Base-by-base conservation (phyloP, 2,797 vertebrate genomes). In the Echiichthys vipera region DNA sequence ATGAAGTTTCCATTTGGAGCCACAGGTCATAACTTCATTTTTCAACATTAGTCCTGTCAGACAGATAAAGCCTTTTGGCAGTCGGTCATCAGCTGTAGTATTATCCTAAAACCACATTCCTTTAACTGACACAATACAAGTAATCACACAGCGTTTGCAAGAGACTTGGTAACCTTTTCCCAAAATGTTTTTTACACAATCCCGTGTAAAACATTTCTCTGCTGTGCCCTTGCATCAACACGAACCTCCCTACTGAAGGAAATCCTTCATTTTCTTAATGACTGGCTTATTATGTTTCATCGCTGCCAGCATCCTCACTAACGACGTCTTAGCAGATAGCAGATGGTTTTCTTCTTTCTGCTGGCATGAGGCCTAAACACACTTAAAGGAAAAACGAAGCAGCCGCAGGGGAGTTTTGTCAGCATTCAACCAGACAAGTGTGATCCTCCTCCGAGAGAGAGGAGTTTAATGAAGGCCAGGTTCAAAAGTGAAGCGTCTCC, bases 271-370 rank as follows among this genome's bases (percentile, higher is more conserved):
- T 67, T 83, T 63, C 71, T 58, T 83, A 84, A 82, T 71, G 72
- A 84, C 65, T 24, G 47, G 70, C 68, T 77, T 51, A 58, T 84
- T 65, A 46, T 42, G 71, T 70, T 75, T 30, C 68, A 39, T 57
- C 14, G 29, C 85, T 76, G 72, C 67, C 84, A 73, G 80, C 83
- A 12, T 78, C 75, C 32, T 75, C 56, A 0, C 78, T 78, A 70
- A 74, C 63, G n/a, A 50, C 72, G 37, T 69, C 34, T 47, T 20
- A 75, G 83, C 81, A 84, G 69, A 83, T 50, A 84, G 82, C 86
- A 92, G 88, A 88, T 90, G 87, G 83, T 85, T 85, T 63, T 65
- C 69, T 63, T 84, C 78, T 50, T 76, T 67, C 73, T 62, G 77
- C 79, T 89, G 87, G 84, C 87, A 8, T 55, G 66, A 15, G 58